phyloP scores from a whole-genome alignment of 2,113 vertebrate genomes.

The Accipiter virgatus region DNA sequence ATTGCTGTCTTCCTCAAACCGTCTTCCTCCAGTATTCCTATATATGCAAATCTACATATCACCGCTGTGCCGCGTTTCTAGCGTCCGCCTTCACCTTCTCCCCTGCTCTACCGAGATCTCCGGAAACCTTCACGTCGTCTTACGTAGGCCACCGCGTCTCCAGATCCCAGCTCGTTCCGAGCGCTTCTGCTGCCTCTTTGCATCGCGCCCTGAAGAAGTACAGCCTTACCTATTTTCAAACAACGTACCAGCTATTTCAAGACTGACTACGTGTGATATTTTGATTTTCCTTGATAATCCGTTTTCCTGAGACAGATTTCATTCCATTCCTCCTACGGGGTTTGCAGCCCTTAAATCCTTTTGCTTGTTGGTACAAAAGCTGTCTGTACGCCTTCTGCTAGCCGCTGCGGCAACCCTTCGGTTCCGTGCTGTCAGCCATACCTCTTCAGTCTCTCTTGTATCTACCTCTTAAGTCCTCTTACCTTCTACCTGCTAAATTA shows the following conservation, averaged over 20 bases:
- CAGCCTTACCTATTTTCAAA: not conserved
- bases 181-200: not conserved
- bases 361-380: not conserved
- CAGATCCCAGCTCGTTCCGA: accelerated
- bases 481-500: not conserved
- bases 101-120: not conserved
- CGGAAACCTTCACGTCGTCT: accelerated
- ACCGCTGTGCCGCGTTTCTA: not conserved
- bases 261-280: not conserved
- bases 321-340: not conserved
- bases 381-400: not conserved
- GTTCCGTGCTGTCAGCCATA: not conserved
- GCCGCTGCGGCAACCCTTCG: not conserved
- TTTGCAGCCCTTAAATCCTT: not conserved
- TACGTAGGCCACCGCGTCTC: accelerated
- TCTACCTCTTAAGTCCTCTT: constrained; percentile 20
- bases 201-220: not conserved
- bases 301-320: not conserved
- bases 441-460: not conserved
- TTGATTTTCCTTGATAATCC: not conserved
- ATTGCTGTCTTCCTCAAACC: not conserved
- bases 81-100: not conserved
- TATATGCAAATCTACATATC: not conserved
- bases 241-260: not conserved
- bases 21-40: not conserved